These are phyloP conservation scores for Anabacerthia variegaticeps DNA, from an alignment of 2,797 vertebrate genomes.

Conservation along the genomic window DNA sequence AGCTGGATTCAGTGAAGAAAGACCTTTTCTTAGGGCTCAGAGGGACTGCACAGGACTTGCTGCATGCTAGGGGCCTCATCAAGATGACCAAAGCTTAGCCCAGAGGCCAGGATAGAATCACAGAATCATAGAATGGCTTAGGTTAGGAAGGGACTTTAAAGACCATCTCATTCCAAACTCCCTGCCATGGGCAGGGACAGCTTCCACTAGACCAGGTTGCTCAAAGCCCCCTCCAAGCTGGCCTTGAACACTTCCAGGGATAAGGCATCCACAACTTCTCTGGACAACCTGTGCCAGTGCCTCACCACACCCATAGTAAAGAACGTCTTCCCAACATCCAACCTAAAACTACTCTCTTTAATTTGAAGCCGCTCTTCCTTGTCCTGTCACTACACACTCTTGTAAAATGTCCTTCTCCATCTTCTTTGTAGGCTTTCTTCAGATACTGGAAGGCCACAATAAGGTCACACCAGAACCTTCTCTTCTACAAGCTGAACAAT, in stretches of 20 bases:
- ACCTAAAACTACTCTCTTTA: background rate
- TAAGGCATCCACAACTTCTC: background rate
- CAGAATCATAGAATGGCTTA: background rate
- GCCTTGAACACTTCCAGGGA: rapidly evolving
- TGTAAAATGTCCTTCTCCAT: background rate
- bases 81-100: background rate
- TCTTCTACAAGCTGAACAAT: background rate
- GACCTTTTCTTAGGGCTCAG: background rate
- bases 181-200: background rate
- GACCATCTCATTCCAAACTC: background rate
- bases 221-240: background rate
- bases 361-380: background rate
- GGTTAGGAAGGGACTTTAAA: background rate
- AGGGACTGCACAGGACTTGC: background rate
- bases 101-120: background rate
- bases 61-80: background rate
- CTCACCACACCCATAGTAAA: background rate
- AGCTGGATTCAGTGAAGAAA: background rate
- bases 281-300: background rate
- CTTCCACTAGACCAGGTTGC: background rate
- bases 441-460: background rate
- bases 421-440: background rate
- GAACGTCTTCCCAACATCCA: background rate
- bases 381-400: background rate
- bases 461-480: background rate